Conservation (phyloP, 2,888 invertebrate species). For the Drosophila mercatorum region DNA sequence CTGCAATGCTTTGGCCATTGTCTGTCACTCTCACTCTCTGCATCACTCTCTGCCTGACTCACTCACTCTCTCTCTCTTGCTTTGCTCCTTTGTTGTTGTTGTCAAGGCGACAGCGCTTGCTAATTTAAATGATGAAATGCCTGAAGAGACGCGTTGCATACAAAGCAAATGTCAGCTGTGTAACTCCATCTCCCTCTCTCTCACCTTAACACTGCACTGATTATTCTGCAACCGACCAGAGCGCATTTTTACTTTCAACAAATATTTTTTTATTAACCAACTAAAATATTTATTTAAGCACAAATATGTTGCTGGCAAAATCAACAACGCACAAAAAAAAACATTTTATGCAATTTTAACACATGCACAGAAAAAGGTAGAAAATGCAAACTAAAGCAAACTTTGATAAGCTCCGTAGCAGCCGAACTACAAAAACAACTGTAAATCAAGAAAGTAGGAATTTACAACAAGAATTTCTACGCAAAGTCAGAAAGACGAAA, state of each 20-base stretch:
- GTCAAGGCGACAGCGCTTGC: conserved; percentile 62
- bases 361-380: conserved; percentile 18
- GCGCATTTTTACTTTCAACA: neutral
- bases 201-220: conserved; percentile 30
- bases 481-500: conserved; percentile 37
- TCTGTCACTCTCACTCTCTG: conserved; percentile 28
- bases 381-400: conserved; percentile 29
- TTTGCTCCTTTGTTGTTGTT: conserved; percentile 42
- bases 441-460: conserved; percentile 47
- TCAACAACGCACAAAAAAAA: conserved; percentile 44
- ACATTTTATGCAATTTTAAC: conserved; percentile 33
- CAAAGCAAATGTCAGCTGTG: conserved; percentile 12
- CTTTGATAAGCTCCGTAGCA: conserved; percentile 39
- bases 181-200: neutral
- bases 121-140: conserved; percentile 73
- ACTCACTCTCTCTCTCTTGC: no score
- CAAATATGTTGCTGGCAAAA: conserved; percentile 62
- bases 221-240: conserved; percentile 45
- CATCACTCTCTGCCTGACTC: neutral
- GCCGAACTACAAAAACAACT: conserved; percentile 15
- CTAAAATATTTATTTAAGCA: conserved; percentile 75
- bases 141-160: conserved; percentile 26
- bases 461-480: conserved; percentile 50
- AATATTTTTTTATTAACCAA: conserved; percentile 5
- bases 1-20: conserved; percentile 50